phyloP scores from a whole-genome alignment of 1,140 invertebrate genomes.

The Colletes gigas region DNA sequence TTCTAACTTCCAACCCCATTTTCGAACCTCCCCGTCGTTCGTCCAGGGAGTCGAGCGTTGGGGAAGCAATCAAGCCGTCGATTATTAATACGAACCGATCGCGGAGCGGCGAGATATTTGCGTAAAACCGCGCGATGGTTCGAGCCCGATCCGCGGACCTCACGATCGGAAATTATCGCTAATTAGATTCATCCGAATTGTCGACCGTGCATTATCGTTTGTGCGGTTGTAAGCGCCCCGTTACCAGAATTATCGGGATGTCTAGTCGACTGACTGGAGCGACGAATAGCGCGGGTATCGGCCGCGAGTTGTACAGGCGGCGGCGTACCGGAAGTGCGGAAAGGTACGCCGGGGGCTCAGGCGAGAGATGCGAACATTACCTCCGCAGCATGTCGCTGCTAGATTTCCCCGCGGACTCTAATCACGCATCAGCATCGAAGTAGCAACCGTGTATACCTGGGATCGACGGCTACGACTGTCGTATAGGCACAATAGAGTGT shows the following conservation, averaged over 20 bases:
- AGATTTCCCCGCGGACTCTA: slow-evolving; percentile 78
- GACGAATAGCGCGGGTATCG: background rate
- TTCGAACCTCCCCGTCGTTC: background rate
- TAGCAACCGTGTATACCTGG: slow-evolving; percentile 56
- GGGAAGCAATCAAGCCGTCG: slow-evolving; percentile 8
- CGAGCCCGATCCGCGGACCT: background rate
- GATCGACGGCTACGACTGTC: slow-evolving; percentile 22
- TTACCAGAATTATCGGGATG: slow-evolving; percentile 32
- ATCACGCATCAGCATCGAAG: slow-evolving; percentile 73
- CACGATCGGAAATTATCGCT: slow-evolving; percentile 40
- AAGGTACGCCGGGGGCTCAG: slow-evolving; percentile 43
- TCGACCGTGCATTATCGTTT: slow-evolving; percentile 32
- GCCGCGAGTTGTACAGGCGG: background rate
- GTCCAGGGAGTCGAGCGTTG: background rate
- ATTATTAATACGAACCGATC: slow-evolving; percentile 35
- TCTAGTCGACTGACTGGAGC: background rate
- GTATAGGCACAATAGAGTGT: background rate
- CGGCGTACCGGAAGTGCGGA: slow-evolving; percentile 34
- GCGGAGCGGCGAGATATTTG: slow-evolving; percentile 18
- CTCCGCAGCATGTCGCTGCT: slow-evolving; percentile 64
- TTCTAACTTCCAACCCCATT: too few relatives aligned
- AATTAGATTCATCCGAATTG: slow-evolving; percentile 50
- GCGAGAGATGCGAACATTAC: slow-evolving; percentile 41
- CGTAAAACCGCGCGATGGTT: slow-evolving; percentile 23
- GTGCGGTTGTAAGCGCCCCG: background rate